Conservation (phyloP, 1,140 invertebrate genomes). For the Babylonia areolata region DNA sequence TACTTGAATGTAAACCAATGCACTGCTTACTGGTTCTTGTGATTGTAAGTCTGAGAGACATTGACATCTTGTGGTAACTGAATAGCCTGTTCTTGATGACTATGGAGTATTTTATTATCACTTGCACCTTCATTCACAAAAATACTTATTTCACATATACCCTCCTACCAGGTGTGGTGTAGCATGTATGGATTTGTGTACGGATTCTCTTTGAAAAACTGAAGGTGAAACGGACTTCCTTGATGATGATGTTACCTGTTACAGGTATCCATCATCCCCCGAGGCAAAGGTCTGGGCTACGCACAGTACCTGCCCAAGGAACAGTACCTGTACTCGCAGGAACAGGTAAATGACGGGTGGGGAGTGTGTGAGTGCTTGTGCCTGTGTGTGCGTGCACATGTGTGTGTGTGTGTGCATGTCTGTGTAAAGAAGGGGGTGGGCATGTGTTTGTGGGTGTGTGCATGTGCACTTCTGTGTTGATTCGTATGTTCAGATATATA, state of each 20-base stretch:
- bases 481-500: no score
- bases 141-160: no score
- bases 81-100: no score
- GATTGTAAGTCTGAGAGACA: no score
- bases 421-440: no score
- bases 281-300: constrained; percentile 89
- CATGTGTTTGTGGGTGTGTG: background rate
- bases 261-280: constrained; percentile 86
- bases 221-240: background rate
- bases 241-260: constrained; percentile 1
- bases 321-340: constrained; percentile 98
- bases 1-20: no score
- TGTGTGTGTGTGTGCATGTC: background rate
- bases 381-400: background rate
- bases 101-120: no score
- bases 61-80: no score
- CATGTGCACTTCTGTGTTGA: no score
- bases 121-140: no score
- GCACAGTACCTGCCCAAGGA: constrained; percentile 99
- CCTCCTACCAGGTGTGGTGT: no score
- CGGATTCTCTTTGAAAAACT: background rate
- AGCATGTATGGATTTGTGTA: background rate
- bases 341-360: constrained; percentile 83
- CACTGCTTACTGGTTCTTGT: no score
- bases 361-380: background rate